Conservation (phyloP, 1,140 invertebrate genomes). For the Telenomus remus region DNA sequence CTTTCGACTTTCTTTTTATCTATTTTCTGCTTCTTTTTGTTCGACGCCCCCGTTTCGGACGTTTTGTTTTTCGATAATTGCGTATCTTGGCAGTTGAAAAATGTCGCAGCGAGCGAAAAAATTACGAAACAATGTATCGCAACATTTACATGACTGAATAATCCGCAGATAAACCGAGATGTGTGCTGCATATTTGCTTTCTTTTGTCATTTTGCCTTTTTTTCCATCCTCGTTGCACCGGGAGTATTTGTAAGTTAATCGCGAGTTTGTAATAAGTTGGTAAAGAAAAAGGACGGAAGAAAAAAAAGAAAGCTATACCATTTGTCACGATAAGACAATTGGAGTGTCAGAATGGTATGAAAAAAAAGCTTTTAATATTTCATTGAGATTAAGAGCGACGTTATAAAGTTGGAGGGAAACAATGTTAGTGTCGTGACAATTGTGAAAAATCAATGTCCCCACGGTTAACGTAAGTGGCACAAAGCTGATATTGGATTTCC, state of each 20-base stretch:
- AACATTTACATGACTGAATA: constrained; percentile 24
- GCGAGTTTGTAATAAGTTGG: constrained; percentile 14
- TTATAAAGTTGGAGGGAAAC: constrained; percentile 43
- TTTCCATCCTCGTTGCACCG: not conserved
- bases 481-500: constrained; percentile 36
- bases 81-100: not conserved
- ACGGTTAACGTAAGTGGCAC: constrained; percentile 36
- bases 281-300: no score
- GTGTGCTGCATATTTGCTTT: constrained; percentile 29
- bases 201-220: not conserved
- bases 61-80: not conserved
- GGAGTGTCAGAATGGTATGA: constrained; percentile 23
- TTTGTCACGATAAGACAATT: constrained; percentile 50
- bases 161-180: constrained; percentile 24
- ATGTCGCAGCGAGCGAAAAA: not conserved
- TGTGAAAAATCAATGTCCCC: constrained; percentile 50
- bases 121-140: constrained; percentile 1
- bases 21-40: no score
- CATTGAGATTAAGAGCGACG: constrained; percentile 37
- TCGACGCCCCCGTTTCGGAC: no score
- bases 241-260: constrained; percentile 25
- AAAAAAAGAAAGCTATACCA: constrained; percentile 26
- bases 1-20: no score
- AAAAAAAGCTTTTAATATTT: constrained; percentile 48
- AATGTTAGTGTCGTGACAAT: constrained; percentile 48